Evolutionary conservation across 2,888 invertebrate species (phyloP).

Genomic region (Pantelozetes paolii): DNA sequence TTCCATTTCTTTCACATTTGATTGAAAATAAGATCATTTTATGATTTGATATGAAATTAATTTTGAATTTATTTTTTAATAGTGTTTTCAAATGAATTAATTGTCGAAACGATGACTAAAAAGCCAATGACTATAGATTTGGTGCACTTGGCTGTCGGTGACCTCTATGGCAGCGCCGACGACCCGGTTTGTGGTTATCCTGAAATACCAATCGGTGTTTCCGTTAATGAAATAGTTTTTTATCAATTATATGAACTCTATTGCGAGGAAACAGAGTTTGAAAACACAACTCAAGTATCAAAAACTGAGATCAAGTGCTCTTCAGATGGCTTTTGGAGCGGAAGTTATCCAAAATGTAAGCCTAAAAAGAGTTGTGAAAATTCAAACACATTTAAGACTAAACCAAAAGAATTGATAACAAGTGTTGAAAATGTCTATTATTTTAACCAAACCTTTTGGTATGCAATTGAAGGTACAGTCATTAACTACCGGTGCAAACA

Average conservation of each 20-base stretch:
- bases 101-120: not conserved
- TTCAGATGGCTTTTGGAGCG: slow-evolving; percentile 4
- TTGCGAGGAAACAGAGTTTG: slow-evolving; percentile 5
- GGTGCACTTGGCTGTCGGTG: not conserved
- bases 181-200: not conserved
- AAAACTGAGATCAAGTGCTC: not conserved
- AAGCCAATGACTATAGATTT: slow-evolving; percentile 12
- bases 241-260: slow-evolving; percentile 16
- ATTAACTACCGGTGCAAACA: not conserved
- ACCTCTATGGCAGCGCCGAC: not conserved
- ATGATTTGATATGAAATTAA: not conserved
- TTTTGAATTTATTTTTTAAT: not conserved
- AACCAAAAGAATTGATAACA: not conserved
- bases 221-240: not conserved
- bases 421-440: slow-evolving; percentile 21
- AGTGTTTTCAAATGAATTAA: not conserved
- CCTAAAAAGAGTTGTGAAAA: not conserved
- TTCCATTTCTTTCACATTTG: no score
- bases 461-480: slow-evolving; percentile 8
- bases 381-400: not conserved
- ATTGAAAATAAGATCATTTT: not conserved
- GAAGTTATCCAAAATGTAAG: slow-evolving; percentile 9
- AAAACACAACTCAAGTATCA: not conserved
- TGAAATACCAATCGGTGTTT: not conserved
- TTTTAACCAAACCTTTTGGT: slow-evolving; percentile 17